Evolutionary conservation across 2,113 vertebrate genomes (phyloP), one percentile per base, ranked within the genome.

Genomic region (Oncorhynchus mykiss): DNA sequence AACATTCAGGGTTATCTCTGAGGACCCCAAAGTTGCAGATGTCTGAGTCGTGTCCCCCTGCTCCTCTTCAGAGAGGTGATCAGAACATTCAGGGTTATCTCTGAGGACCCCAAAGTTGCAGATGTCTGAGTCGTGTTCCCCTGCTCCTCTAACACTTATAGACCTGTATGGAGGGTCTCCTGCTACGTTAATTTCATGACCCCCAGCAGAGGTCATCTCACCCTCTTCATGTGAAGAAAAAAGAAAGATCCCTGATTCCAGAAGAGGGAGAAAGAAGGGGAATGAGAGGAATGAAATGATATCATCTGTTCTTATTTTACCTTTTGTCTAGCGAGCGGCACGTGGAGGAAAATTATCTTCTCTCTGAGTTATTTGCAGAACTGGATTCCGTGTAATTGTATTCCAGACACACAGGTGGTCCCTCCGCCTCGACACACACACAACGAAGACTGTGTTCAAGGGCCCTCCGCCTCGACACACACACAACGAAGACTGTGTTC

Each of bases 291-390:
- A 78, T 80, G 82, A 76, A 73, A 88, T 88, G 88, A 91, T 92
- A 91, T 94, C 92, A 94, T 94, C 93, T 93, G 92, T 91, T 94
- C 92, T 92, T 94, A 93, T 94, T 93, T 93, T 93, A 93, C 93
- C 91, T 93, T 91, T 90, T 93, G 91, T 92, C 89, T 79, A 89
- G 90, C 89, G 80, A 89, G 89, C 89, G 88, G 85, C 88, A 89
- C 87, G 83, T 89, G 89, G 93, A 90, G 89, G 93, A 92, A 93
- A 94, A 93, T 91, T 91, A 93, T 93, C 92, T 91, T 90, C 87
- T 74, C 89, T 87, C 82, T 82, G 90, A 94, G 91, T 92, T 93
- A 93, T 94, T 94, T 94, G 92, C 91, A 94, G 91, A 93, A 92
- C 92, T 93, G 93, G 92, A 91, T 93, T 93, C 91, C 88, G 83